phyloP scores from a whole-genome alignment of 2,888 invertebrate genomes.

The Cyclophora punctaria region DNA sequence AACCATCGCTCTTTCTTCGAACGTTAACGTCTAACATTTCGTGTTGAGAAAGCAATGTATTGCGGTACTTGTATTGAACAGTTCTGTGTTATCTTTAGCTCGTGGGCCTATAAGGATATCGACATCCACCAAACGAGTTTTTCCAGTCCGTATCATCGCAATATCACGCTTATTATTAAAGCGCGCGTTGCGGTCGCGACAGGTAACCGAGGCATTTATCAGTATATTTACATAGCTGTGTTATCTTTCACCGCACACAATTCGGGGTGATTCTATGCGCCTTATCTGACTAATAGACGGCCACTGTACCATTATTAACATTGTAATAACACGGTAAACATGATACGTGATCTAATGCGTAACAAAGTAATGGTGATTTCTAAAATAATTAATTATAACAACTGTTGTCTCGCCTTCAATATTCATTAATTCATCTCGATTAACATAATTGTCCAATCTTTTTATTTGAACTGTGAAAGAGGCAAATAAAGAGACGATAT shows the following conservation, averaged over 20 bases:
- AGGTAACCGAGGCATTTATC: constrained; percentile 72
- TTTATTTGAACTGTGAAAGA: background rate
- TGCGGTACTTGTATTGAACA: constrained; percentile 6
- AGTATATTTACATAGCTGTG: constrained; percentile 56
- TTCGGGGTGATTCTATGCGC: constrained; percentile 41
- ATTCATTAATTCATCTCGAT: no score
- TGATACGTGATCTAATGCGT: background rate
- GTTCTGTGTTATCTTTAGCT: constrained; percentile 27
- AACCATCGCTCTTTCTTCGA: constrained; percentile 31
- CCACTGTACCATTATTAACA: constrained; percentile 3
- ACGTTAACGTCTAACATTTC: background rate
- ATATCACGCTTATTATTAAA: constrained; percentile 75
- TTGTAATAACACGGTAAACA: background rate
- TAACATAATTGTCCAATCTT: background rate
- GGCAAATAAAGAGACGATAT: background rate
- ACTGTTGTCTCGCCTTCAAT: no score
- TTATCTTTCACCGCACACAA: constrained; percentile 40
- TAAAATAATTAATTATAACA: no score
- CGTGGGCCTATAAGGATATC: constrained; percentile 68
- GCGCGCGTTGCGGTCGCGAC: constrained; percentile 68
- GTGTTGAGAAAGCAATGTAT: constrained; percentile 28
- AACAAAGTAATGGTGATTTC: background rate
- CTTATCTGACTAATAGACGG: constrained; percentile 29
- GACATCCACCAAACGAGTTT: constrained; percentile 73
- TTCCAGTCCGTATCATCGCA: constrained; percentile 75